Evolutionary conservation across 2,888 invertebrate genomes (phyloP), one percentile per base, ranked within the genome.

Genomic region (Rhimphoctona megacephalus): DNA sequence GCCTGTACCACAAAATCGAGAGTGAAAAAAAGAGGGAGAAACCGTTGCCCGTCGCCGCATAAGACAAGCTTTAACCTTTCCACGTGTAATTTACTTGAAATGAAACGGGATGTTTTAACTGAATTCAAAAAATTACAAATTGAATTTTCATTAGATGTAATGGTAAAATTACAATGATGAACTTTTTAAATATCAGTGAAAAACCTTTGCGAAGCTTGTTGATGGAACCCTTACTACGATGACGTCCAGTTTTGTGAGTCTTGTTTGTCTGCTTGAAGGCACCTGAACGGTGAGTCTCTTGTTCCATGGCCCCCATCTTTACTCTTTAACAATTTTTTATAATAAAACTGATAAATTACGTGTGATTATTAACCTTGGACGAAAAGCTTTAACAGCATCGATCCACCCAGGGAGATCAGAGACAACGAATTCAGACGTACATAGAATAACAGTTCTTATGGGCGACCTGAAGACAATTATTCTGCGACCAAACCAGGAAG

Each of bases 231-330:
- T 99, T 99, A 30, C 98, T 98, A 46, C 98, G 96, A 95, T 99
- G 99, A 88, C 97, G 96, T 6, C 98, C 98, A 88, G 97, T 97
- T 95, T 99, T 99, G 93, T 99, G 99, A 66, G 96, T 91, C 94
- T 99, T 99, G 93, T 99, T 99, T 87, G 97, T 96, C 95, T 99
- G 99, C 93, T 99, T 99, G 67, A 98, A 96, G 73, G 96, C 96
- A 61, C 99, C 98, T 49, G 99, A 95, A 81, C 98, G 96, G 95
- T 99, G 99, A 14, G 90, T 89, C 86, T 94, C 92, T 89, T 94
- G 94, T 36, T 90, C 91, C 17, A 73, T 78, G 19, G 89, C 77
- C 39, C 81, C 91, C 91, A 91, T 93, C 80, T 85, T 89, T 76
- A 30, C 14, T 30, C 7, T 61, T 61, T 61, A 1, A 11, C 5